Base-by-base conservation (phyloP, 2,888 invertebrate species). In the Linhomoeus sp. region DNA sequence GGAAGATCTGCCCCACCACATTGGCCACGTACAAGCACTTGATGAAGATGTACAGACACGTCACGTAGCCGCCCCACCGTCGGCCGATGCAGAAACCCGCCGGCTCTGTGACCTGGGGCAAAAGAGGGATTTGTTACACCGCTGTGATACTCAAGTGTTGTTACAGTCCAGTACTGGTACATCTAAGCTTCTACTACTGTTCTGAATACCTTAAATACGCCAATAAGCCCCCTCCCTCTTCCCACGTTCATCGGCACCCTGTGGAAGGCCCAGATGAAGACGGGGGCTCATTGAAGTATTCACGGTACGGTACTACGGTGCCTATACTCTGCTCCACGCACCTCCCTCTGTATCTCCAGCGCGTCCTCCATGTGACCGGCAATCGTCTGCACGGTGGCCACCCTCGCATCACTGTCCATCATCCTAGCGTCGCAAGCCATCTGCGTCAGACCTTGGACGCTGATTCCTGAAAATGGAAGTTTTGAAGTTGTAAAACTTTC, bases 361-460 rank as follows among this genome's bases (percentile, higher is more conserved):
- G 64, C 62, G 46, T 63, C 63, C 47, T 63, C 64, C 61, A 64
- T 63, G 51, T 63, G 63, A 2, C 63, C 62, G 36, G 63, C 63
- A 19, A 63, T 63, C 17, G 63, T 63, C 51, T 63, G 62, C 35
- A 63, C 62, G 15, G 63, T 63, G 35, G 63, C 63, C 17, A 58
- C 58, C 22, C 63, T 46, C 14, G 64, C 63, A 46, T 63, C 63
- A 7, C 57, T 55, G 50, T 63, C 63, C 63, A 63, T 63, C 63
- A 63, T 63, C 14, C 63, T 53, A 15, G 64, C 63, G 51, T 70
- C 62, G 52, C 63, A 65, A 20, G 64, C 65, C 63, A 65, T 65
- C 54, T 65, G 66, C 25, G 66, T 62, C 46, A 65, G 55, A 41
- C 59, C 57, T 52, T 65, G 66, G 47, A 72, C 68, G 59, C 72